Evolutionary conservation across 2,113 vertebrate genomes (phyloP).

Genomic region (Oncorhynchus mykiss): DNA sequence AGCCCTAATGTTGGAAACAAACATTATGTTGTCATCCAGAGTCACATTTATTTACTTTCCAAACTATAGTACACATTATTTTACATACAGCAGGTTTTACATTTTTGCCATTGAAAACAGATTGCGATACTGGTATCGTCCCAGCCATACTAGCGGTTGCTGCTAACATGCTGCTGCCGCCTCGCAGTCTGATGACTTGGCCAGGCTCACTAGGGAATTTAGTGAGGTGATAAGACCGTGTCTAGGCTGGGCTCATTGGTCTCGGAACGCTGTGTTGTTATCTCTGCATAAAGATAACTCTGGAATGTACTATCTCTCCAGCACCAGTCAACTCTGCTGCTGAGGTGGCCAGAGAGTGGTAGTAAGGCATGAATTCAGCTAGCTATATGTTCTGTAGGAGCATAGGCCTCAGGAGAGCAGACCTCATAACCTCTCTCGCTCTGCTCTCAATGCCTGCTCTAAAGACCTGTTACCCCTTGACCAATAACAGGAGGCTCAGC

Average conservation of each 20-base stretch:
- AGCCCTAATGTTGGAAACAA: too few species aligned
- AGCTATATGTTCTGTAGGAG: constrained; percentile 14
- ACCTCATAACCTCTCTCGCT: background rate
- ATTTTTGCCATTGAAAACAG: too few species aligned
- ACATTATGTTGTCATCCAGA: too few species aligned
- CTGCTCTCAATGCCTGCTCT: constrained; percentile 29
- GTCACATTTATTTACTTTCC: too few species aligned
- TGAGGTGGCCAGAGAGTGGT: constrained; percentile 1
- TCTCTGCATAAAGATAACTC: constrained; percentile 46
- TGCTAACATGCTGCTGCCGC: constrained; percentile 39
- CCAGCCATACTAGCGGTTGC: constrained; percentile 46
- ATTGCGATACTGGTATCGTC: too few species aligned
- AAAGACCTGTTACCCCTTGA: constrained; percentile 5
- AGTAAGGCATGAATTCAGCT: background rate
- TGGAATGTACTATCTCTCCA: constrained; percentile 40
- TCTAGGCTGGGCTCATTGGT: constrained; percentile 37
- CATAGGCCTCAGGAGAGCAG: constrained; percentile 19
- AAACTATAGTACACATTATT: too few species aligned
- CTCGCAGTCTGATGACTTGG: constrained; percentile 31
- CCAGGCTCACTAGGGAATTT: constrained; percentile 25
- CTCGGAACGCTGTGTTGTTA: constrained; percentile 45
- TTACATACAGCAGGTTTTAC: too few species aligned
- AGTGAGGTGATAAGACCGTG: constrained; percentile 56
- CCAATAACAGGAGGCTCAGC: background rate
- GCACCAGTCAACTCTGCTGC: constrained; percentile 7